Percentiles rank a stretch among this genome's conserved stretches.
These are phyloP conservation scores for Gorsachius goisagi DNA, from an alignment of 2,113 vertebrate genomes.

Conservation along the genomic window DNA sequence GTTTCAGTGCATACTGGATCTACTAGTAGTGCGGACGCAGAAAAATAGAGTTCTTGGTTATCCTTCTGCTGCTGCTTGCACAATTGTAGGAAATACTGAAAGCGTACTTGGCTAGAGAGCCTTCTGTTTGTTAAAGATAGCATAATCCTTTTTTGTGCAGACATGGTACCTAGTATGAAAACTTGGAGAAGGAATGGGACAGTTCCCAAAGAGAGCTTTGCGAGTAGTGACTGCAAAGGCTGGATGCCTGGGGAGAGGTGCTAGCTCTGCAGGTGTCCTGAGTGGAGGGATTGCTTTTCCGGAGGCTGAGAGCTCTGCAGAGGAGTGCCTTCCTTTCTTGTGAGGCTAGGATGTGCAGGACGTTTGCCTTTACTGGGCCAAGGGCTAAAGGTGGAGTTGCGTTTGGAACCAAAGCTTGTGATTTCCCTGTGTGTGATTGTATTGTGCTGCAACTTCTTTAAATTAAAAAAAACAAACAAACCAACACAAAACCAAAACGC, in stretches of 20 bases:
- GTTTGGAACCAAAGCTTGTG: neutral
- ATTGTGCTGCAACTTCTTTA: neutral
- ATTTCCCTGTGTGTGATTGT: neutral
- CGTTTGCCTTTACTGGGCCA: neutral
- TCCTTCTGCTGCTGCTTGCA: neutral
- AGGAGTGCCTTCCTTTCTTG: neutral
- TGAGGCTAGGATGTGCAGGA: neutral
- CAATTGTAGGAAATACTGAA: neutral
- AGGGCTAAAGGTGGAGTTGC: neutral
- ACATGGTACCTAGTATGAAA: neutral
- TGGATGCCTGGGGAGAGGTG: neutral
- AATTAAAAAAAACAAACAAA: neutral
- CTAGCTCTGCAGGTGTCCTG: neutral
- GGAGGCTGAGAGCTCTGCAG: neutral
- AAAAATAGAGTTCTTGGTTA: neutral
- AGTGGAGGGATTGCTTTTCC: neutral
- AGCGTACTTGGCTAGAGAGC: neutral
- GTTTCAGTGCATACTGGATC: neutral
- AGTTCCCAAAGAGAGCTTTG: neutral
- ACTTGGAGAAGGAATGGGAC: neutral
- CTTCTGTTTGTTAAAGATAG: neutral
- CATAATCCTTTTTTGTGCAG: neutral
- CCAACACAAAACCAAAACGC: too few species aligned
- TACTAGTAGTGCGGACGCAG: neutral
- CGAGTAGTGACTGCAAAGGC: neutral